Percentiles rank a stretch among this genome's conserved stretches.
These are phyloP conservation scores for Telenomus remus DNA, from an alignment of 1,140 invertebrate genomes.

Conservation along the genomic window DNA sequence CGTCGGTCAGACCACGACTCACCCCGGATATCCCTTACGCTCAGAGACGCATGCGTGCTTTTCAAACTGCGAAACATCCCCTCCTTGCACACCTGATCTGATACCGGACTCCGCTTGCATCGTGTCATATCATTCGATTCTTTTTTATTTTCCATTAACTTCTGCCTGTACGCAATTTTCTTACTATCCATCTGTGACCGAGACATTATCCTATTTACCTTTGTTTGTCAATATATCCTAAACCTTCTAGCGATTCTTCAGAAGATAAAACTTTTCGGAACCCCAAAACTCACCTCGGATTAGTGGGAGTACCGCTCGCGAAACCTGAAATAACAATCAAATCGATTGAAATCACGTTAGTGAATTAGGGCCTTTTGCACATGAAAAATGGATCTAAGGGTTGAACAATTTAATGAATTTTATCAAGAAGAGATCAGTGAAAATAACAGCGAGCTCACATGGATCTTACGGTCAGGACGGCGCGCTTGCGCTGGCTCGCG, in stretches of 20 bases:
- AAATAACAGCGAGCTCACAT: constrained; percentile 62
- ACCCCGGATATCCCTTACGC: constrained; percentile 65
- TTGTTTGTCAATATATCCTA: too few species aligned
- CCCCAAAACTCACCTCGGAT: too few species aligned
- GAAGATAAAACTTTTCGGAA: too few species aligned
- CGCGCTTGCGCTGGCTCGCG: constrained; percentile 52
- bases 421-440: constrained; percentile 25
- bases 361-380: too few species aligned
- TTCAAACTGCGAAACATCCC: constrained; percentile 70
- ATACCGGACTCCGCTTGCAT: constrained; percentile 28
- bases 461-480: constrained; percentile 53
- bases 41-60: constrained; percentile 71
- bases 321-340: too few species aligned
- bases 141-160: constrained; percentile 4
- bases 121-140: constrained; percentile 9
- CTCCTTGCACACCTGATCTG: constrained; percentile 41
- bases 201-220: too few species aligned
- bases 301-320: too few species aligned
- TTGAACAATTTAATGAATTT: constrained; percentile 16
- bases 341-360: too few species aligned
- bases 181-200: too few species aligned
- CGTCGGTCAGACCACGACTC: constrained; percentile 66
- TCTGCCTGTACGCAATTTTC: too few species aligned
- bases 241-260: too few species aligned
- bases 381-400: constrained; percentile 1